phyloP scores from a whole-genome alignment of 1,140 invertebrate genomes.

The Papilio dardanus region DNA sequence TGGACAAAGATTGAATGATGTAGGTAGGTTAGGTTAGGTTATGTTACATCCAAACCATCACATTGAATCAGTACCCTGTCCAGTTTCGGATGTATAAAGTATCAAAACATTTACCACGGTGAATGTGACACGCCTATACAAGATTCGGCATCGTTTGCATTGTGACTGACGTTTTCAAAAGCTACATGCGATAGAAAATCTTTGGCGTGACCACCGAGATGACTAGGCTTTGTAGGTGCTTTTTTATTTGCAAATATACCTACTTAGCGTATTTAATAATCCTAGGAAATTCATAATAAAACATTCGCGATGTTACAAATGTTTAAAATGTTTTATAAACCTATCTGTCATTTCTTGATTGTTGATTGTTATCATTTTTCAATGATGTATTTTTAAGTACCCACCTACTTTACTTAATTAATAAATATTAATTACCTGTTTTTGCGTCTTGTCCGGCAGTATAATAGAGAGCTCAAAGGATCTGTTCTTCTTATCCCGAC shows the following conservation, averaged over 20 bases:
- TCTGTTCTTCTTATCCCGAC: conserved; percentile 71
- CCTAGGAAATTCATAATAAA: background rate
- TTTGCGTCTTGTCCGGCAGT: conserved; percentile 83
- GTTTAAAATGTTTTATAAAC: background rate
- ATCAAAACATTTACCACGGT: conserved; percentile 8
- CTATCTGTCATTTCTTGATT: conserved; percentile 2
- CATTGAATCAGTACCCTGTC: background rate
- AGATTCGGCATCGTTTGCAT: background rate
- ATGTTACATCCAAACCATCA: too few relatives aligned
- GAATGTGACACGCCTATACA: background rate
- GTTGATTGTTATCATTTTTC: background rate
- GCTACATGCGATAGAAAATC: background rate
- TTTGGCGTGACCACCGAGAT: background rate
- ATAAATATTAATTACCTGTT: conserved; percentile 72
- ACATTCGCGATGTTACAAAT: background rate
- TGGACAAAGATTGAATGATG: too few relatives aligned
- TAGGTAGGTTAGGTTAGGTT: too few relatives aligned
- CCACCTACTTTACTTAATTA: background rate
- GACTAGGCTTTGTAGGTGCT: background rate
- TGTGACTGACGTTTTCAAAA: background rate
- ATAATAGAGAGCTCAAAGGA: conserved; percentile 82
- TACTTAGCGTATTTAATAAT: background rate
- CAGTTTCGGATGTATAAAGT: background rate
- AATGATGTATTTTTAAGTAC: background rate
- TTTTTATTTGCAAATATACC: background rate